These are phyloP conservation scores for Ailuropoda melanoleuca DNA, from an alignment of 2,113 vertebrate genomes.

Conservation along the genomic window DNA sequence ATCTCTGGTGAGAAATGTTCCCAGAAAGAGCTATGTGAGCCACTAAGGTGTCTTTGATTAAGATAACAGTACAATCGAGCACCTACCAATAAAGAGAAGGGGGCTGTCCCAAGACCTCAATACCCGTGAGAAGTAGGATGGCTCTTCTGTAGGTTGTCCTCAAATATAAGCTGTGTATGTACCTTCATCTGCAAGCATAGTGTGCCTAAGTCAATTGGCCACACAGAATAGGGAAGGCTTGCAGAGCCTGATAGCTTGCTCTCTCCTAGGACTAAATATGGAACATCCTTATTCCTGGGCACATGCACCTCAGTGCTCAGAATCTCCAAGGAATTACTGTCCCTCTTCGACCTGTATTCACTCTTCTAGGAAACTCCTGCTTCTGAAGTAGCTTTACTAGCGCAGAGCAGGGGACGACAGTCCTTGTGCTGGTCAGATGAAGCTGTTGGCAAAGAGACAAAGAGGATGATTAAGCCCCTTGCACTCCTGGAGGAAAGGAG, in stretches of 20 bases:
- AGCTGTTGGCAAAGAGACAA: no score
- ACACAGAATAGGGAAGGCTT: background rate
- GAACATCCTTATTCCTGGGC: background rate
- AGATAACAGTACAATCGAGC: no score
- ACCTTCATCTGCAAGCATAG: background rate
- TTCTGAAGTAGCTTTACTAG: no score
- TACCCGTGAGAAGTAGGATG: background rate
- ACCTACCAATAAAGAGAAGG: background rate
- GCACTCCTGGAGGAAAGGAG: background rate
- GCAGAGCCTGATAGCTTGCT: no score
- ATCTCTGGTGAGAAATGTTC: background rate
- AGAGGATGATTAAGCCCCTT: background rate
- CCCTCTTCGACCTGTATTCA: background rate
- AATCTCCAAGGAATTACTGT: background rate
- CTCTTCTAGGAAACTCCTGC: background rate
- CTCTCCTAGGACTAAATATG: accelerated
- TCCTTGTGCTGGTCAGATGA: background rate
- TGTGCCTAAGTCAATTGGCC: background rate
- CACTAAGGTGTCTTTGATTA: background rate
- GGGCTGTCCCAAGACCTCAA: no score
- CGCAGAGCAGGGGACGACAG: background rate
- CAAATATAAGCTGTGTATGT: background rate
- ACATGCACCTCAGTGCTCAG: no score
- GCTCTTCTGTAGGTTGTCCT: background rate
- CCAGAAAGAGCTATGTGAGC: background rate